Percentiles rank a stretch among this genome's conserved stretches.
Conservation (phyloP, 2,113 vertebrate species). For the Proteles cristata region DNA sequence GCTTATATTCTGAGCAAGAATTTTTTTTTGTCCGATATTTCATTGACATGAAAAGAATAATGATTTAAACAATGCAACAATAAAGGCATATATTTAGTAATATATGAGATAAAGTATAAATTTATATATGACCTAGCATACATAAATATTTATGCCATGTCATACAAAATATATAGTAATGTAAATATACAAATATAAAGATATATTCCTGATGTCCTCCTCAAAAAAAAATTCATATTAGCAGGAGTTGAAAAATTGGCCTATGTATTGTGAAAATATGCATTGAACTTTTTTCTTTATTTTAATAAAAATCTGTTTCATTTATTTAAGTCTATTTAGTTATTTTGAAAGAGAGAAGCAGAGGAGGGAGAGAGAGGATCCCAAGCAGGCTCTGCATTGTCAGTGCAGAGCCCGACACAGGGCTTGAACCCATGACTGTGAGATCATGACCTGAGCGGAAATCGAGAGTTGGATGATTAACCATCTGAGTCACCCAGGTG, state of each 20-base stretch:
- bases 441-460: no score
- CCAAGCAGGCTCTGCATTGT: no score
- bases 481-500: no score
- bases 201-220: background rate
- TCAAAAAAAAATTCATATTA: background rate
- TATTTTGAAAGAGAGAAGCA: no score
- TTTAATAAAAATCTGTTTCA: no score
- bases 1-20: background rate
- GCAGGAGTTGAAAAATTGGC: background rate
- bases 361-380: no score
- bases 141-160: background rate
- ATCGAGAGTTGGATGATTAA: no score
- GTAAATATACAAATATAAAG: background rate
- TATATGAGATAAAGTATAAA: background rate
- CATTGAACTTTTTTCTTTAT: background rate
- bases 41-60: background rate
- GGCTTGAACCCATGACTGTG: no score
- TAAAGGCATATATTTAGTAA: background rate
- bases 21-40: background rate
- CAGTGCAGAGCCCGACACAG: no score
- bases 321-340: no score
- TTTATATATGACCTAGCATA: background rate
- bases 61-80: constrained; percentile 7
- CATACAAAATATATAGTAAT: background rate
- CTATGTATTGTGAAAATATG: background rate